Evolutionary conservation across 2,113 vertebrate genomes (phyloP).

Genomic region (Podarcis cretensis): DNA sequence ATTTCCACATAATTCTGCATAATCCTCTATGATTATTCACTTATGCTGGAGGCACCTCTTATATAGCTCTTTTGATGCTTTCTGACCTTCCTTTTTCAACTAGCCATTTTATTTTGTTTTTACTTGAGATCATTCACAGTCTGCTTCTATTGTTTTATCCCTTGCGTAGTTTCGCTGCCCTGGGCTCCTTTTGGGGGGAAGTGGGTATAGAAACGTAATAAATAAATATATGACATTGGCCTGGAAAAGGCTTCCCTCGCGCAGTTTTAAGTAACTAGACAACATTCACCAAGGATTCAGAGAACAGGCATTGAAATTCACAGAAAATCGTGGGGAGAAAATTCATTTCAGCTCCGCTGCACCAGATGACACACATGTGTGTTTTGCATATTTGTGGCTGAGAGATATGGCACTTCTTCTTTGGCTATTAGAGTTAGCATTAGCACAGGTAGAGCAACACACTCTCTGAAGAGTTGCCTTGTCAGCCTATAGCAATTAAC

Average conservation of each 20-base stretch:
- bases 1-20: background rate
- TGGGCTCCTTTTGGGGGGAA: too few relatives aligned
- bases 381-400: background rate
- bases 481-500: slow-evolving; percentile 14
- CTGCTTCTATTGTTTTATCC: too few relatives aligned
- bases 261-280: background rate
- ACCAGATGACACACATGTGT: background rate
- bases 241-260: background rate
- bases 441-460: background rate
- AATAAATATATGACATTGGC: too few relatives aligned
- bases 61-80: too few relatives aligned
- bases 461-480: background rate
- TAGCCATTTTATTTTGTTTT: too few relatives aligned
- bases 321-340: background rate
- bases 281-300: background rate
- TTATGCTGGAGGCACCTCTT: background rate
- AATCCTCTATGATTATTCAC: background rate
- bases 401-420: background rate
- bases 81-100: too few relatives aligned
- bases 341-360: background rate
- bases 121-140: too few relatives aligned
- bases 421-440: background rate
- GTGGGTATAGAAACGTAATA: too few relatives aligned
- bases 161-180: too few relatives aligned
- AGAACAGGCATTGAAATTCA: background rate